Evolutionary conservation across 2,888 invertebrate genomes (phyloP), one percentile per base, ranked within the genome.

Genomic region (Andricus quercusramuli): DNA sequence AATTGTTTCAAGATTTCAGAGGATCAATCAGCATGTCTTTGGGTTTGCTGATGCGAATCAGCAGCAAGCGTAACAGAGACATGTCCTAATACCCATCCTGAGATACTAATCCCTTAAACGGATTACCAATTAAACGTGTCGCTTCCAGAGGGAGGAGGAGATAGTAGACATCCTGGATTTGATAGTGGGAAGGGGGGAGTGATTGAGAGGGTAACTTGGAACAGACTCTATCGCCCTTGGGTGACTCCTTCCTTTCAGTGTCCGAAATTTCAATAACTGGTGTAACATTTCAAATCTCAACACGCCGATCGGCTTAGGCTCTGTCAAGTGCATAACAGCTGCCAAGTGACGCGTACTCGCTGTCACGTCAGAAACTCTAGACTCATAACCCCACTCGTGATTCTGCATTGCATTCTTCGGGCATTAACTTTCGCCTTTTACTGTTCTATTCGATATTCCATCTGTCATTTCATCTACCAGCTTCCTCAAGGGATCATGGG

Each of bases 41-140:
- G 25, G 15, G 25, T 62, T 62, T 32, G 66, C 37, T n/a, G n/a
- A 51, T 74, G 11, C 9, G 56, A 74, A 74, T 32, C 70, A 70
- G 51, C 3, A 70, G 17, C 47, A 74, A 32, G 74, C 80, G 56
- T 79, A 87, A 88, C 86, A 86, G 88, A 87, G 88, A 90, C 91
- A 90, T 88, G 89, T 91, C 88, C 89, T 91, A 90, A 91, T 89
- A 88, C 90, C 90, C 88, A 88, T 90, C 90, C 88, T 88, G 90
- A 90, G 89, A 90, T 90, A 89, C 91, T 92, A 91, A 92, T 92
- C 92, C 91, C 90, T 92, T 92, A 91, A 92, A 92, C 91, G 91
- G 92, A 92, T 92, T 92, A 92, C 89, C 91, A 92, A 92, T 92
- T 92, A 91, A 92, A 92, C 90, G 88, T 88, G 90, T 91, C 90